Evolutionary conservation across 2,888 invertebrate species (phyloP), one percentile per base, ranked within the genome.

Genomic region (Scaptomyza tumidula): DNA sequence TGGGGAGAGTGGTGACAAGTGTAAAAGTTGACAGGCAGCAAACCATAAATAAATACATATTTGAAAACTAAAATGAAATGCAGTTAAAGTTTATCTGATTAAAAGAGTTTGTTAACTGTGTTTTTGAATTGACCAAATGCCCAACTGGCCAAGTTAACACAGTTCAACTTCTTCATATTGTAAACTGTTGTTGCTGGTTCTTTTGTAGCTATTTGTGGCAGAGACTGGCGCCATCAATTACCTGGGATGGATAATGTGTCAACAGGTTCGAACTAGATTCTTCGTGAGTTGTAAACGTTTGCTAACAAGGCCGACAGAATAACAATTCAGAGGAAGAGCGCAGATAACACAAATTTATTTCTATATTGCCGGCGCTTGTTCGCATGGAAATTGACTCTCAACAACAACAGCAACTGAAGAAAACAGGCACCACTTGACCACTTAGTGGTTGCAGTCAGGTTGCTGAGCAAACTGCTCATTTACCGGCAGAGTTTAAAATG

Each of bases 11-110:
- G 44, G 73, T 87, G 87, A 87, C 84, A 85, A 85, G 84, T 85
- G 84, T 80, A 87, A 87, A 80, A 85, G 82, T 85, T 84, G 87
- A 85, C 84, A 86, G 61, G 84, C 78, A 59, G 71, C 75, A 66
- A 41, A 24, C 24, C 24, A 24, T 4, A 24, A 24, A 3, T 24
- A 24, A 39, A 39, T 2, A 14, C 6, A 37, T 5, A 13, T 13
- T 13, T 35, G 7, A 37, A 39, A 14, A 39, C 9, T 9, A 2
- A 82, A 79, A 82, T 79, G 79, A 81, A 81, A 81, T 85, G 82
- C 81, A 77, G 77, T 56, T 75, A 73, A 66, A 66, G 53, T 80
- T 85, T 87, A 85, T 85, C 87, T 80, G 84, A 84, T 84, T 84
- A 75, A 63, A 54, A 46, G 41, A 35, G 61, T 60, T 54, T 73